Evolutionary conservation across 2,113 vertebrate species (phyloP).

Genomic region (Seriola dumerili): DNA sequence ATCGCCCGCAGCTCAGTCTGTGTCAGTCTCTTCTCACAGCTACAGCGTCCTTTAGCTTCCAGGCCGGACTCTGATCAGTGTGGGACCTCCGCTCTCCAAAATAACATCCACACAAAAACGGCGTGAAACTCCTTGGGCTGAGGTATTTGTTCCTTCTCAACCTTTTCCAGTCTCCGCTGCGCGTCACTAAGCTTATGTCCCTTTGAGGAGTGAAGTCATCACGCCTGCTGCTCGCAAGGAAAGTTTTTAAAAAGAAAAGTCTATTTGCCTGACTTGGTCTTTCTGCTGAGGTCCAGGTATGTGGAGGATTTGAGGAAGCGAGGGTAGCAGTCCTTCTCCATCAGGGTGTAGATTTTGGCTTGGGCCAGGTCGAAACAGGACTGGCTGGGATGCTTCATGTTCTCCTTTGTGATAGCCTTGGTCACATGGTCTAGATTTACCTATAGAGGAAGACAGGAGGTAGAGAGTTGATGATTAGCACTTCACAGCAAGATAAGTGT

Average conservation of each 20-base stretch:
- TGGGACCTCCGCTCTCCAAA: not conserved
- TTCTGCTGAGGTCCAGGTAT: constrained; percentile 78
- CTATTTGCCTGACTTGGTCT: constrained; percentile 58
- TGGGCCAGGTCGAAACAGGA: constrained; percentile 89
- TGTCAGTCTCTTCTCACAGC: constrained; percentile 28
- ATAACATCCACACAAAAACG: constrained; percentile 12
- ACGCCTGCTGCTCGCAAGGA: not conserved
- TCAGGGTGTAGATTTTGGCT: constrained; percentile 90
- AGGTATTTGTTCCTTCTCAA: constrained; percentile 41
- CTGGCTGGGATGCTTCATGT: constrained; percentile 83
- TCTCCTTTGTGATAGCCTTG: constrained; percentile 88
- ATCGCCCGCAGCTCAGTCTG: not conserved
- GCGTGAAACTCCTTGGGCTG: constrained; percentile 22
- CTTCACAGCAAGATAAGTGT: not conserved
- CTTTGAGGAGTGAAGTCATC: not conserved
- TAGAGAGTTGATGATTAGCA: not conserved
- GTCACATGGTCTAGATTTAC: constrained; percentile 94
- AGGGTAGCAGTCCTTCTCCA: constrained; percentile 96
- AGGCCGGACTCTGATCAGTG: not conserved
- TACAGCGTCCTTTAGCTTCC: constrained; percentile 28
- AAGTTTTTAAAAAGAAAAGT: not conserved
- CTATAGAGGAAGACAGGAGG: constrained; percentile 74
- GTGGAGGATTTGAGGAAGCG: constrained; percentile 90
- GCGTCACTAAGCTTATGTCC: constrained; percentile 15
- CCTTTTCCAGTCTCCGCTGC: constrained; percentile 10